Evolutionary conservation across 2,113 vertebrate species (phyloP), one percentile per base, ranked within the genome.

Genomic region (Carassius carassius): DNA sequence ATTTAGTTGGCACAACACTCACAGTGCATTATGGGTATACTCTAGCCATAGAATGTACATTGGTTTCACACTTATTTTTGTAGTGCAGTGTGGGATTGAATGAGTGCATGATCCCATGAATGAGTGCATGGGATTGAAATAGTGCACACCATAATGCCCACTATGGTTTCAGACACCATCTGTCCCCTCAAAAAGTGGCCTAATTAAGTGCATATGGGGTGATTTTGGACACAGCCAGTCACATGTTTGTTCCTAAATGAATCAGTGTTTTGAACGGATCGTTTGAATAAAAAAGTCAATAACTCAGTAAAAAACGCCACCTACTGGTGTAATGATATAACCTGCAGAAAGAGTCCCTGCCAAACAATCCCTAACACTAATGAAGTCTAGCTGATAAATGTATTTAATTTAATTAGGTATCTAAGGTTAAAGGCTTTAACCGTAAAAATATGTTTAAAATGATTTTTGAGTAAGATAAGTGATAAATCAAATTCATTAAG

Each of bases 401-500:
- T 12, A 41, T 82, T 86, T 82, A 80, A 86, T 86, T 84, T 67
- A 58, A 65, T 32, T 35, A 21, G 29, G 25, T 74, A 44, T 25
- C 17, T 37, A 17, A 14, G 44, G 75, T 84, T 32, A 74, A 86
- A 86, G 9, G 13, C 41, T 73, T 83, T 16, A 32, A 49, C 35
- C 69, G 41, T 63, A 29, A 19, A 84, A 78, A 32, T 32, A 21
- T 17, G 5, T 32, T 32, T 3, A 19, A 56, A 76, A 37, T 67
- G 32, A 72, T 86, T 44, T 82, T 72, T 14, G 4, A 60, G 85
- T 86, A 12, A 78, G 58, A 80, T 79, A 83, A 78, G 35, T 73
- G 47, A 58, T 47, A 17, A 1, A 14, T 73, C 35, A 32, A 60
- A 5, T n/a, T 73, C n/a, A 77, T 79, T 83, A n/a, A 29, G 67